phyloP scores from a whole-genome alignment of 2,113 vertebrate species.

The Chaetura pelagica region DNA sequence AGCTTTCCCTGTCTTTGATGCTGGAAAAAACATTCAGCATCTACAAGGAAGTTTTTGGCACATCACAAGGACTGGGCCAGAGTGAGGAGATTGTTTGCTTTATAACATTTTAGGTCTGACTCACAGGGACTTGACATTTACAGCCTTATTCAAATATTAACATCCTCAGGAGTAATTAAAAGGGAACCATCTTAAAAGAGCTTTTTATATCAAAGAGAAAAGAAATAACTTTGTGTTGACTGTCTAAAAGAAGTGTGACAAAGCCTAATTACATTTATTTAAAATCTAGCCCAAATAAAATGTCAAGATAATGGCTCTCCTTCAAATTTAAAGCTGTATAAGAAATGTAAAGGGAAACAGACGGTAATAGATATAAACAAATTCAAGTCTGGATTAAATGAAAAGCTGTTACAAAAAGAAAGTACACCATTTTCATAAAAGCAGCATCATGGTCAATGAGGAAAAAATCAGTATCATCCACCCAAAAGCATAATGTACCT shows the following conservation, averaged over 20 bases:
- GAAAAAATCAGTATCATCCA: not conserved
- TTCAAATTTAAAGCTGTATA: not conserved
- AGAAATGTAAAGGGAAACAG: not conserved
- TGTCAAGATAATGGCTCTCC: constrained; percentile 21
- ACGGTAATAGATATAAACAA: constrained; percentile 2
- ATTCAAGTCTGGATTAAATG: not conserved
- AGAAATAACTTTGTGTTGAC: constrained; percentile 35
- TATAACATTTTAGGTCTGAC: constrained; percentile 32
- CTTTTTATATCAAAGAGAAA: constrained; percentile 34
- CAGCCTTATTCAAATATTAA: constrained; percentile 17
- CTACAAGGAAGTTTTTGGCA: not conserved
- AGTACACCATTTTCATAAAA: not conserved
- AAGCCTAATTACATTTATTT: constrained; percentile 29
- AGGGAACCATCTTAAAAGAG: not conserved
- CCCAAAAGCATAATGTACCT: not conserved
- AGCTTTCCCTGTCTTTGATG: not conserved
- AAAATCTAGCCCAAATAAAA: constrained; percentile 49
- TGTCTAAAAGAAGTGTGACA: constrained; percentile 25
- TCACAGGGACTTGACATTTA: constrained; percentile 37
- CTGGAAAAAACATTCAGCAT: not conserved
- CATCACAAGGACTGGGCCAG: not conserved
- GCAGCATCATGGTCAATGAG: not conserved
- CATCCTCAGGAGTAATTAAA: constrained; percentile 30
- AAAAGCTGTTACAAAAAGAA: constrained; percentile 13
- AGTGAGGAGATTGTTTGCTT: not conserved